phyloP scores from a whole-genome alignment of 2,797 vertebrate species.

The Phaenicophaeus curvirostris region DNA sequence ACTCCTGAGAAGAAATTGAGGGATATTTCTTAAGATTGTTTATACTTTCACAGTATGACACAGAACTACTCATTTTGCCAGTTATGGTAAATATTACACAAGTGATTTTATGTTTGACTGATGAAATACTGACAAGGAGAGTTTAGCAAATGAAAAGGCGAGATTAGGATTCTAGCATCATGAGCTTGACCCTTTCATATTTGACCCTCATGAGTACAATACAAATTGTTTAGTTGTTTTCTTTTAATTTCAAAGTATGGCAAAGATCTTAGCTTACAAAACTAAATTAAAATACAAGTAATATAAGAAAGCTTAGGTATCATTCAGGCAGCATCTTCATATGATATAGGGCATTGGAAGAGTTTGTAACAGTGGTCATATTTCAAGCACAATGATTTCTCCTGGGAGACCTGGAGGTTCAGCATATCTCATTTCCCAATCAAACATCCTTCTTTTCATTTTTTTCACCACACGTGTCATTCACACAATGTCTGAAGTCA shows the following conservation, averaged over 20 bases:
- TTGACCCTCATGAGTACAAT: background rate
- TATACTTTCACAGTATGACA: background rate
- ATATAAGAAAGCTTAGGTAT: background rate
- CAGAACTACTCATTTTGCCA: rapidly evolving
- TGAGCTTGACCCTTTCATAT: background rate
- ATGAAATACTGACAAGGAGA: background rate
- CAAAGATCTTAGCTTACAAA: background rate
- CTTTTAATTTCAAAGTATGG: background rate
- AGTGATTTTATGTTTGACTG: background rate
- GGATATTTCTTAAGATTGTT: background rate
- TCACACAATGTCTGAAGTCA: background rate
- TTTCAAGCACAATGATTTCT: constrained; percentile 9
- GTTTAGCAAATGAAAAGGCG: background rate
- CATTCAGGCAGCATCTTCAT: background rate
- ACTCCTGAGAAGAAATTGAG: background rate
- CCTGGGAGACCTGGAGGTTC: background rate
- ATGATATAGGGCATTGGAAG: background rate
- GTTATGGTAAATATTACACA: background rate
- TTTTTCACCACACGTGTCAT: background rate
- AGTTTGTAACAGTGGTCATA: background rate
- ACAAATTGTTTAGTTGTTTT: background rate
- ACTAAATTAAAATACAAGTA: constrained; percentile 19
- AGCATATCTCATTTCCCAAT: background rate
- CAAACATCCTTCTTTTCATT: background rate
- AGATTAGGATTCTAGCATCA: background rate